Evolutionary conservation across 2,113 vertebrate genomes (phyloP).

Genomic region (Sterrhoptilus dennistouni): DNA sequence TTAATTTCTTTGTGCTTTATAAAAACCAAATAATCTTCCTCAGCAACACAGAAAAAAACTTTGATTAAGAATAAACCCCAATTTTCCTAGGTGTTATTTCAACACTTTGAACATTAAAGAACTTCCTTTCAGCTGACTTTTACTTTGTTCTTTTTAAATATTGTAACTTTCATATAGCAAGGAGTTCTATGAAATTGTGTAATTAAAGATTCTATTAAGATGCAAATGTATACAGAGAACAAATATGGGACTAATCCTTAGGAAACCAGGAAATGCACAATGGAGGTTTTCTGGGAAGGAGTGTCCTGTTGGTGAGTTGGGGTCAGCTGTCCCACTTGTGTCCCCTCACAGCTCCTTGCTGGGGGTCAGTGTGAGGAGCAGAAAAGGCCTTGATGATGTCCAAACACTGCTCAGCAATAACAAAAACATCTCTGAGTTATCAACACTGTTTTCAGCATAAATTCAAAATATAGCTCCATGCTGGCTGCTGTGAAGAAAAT

Average conservation of each 20-base stretch:
- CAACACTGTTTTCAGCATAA: neutral
- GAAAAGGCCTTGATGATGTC: neutral
- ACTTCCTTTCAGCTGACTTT: neutral
- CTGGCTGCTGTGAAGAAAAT: neutral
- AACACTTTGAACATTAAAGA: conserved; percentile 4
- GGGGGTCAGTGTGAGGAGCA: neutral
- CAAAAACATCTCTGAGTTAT: neutral
- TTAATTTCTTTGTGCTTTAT: neutral
- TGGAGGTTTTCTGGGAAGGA: neutral
- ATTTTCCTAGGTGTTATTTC: neutral
- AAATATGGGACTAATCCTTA: neutral
- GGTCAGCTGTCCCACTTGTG: neutral
- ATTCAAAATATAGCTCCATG: neutral
- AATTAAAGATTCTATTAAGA: neutral
- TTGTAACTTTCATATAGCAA: neutral
- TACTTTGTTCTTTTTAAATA: neutral
- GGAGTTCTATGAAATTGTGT: neutral
- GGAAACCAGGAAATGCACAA: neutral
- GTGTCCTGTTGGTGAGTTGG: neutral
- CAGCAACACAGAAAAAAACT: neutral
- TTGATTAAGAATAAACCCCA: neutral
- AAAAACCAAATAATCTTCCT: neutral
- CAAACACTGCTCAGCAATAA: neutral
- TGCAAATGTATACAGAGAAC: neutral
- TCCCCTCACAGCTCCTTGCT: neutral